Base-by-base conservation (phyloP, 2,113 vertebrate genomes). In the Sinocyclocheilus anshuiensis region DNA sequence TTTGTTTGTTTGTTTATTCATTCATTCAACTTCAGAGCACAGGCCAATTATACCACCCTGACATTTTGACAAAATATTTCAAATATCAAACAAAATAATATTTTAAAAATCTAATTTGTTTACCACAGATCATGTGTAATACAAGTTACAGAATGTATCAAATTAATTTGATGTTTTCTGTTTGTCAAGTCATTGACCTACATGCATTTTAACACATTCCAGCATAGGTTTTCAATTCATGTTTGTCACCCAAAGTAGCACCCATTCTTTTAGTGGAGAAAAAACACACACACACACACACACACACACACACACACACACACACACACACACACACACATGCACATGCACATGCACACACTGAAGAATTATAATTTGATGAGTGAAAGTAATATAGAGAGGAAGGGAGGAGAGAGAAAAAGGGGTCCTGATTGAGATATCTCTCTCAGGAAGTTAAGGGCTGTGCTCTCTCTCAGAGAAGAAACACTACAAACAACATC, bases 401-500 rank as follows among this genome's bases (percentile, higher is more conserved):
- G 63, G 59, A 13, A 81, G 24, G 59, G 11, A 1, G 4, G 9
- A 63, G 61, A 63, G 53, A 48, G 3, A 48, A 12, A 45, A 45
- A 5, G 77, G 15, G 33, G 79, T 72, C 16, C 77, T 59, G 77
- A 86, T 72, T 88, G 81, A 76, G 67, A 88, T 84, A 42, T 86
- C 65, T 45, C 55, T 84, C 81, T 83, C 75, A 76, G 84, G 75
- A 83, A 79, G 72, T 69, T 26, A 36, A 67, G 76, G 48, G 71
- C 45, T 6, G 42, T 7, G 29, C 33, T 83, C 10, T 45, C 45
- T 45, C 53, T 55, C 53, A 5, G 7, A 71, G 3, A 7, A 71
- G 16, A 88, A 74, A 81, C 79, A 61, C 15, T 39, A 79, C 39
- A 48, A 48, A 42, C 61, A 71, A 53, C 71, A 63, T 78, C 50